Evolutionary conservation across 2,888 invertebrate species (phyloP).

Genomic region (Ophion slaviceki): DNA sequence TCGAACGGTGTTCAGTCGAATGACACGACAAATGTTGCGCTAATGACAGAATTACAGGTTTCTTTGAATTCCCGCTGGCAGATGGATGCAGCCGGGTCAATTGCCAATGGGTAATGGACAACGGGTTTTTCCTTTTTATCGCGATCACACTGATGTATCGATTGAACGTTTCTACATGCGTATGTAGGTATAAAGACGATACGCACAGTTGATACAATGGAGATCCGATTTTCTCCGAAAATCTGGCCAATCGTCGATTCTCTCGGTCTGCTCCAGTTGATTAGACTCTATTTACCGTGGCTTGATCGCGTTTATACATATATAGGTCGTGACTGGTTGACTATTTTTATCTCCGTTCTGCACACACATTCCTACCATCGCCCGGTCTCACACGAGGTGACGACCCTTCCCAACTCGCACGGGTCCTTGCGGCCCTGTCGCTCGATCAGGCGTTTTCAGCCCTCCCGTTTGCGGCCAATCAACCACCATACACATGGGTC

Average conservation of each 20-base stretch:
- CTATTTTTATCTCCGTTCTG: slow-evolving; percentile 44
- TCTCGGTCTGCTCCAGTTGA: slow-evolving; percentile 79
- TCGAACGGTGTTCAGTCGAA: background rate
- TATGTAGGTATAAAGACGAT: background rate
- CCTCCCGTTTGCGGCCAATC: slow-evolving; percentile 83
- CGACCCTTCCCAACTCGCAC: slow-evolving; percentile 50
- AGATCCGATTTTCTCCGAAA: slow-evolving; percentile 69
- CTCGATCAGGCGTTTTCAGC: slow-evolving; percentile 67
- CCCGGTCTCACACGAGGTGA: slow-evolving; percentile 40
- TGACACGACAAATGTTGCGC: background rate
- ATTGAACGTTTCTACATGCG: slow-evolving; percentile 4
- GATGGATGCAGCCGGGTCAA: slow-evolving; percentile 2
- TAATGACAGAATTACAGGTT: background rate
- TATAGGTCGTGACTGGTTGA: slow-evolving; percentile 42
- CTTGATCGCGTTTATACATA: slow-evolving; percentile 76
- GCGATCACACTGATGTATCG: background rate
- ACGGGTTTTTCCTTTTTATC: background rate
- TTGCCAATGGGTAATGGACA: slow-evolving; percentile 52
- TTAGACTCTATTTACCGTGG: slow-evolving; percentile 83
- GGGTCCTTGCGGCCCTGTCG: slow-evolving; percentile 48
- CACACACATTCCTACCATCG: slow-evolving; percentile 28
- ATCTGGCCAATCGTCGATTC: slow-evolving; percentile 81
- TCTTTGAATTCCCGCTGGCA: slow-evolving; percentile 1
- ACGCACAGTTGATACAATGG: slow-evolving; percentile 44
- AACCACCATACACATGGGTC: slow-evolving; percentile 79